Evolutionary conservation across 1,140 invertebrate genomes (phyloP).

Genomic region (Ruditapes philippinarum): DNA sequence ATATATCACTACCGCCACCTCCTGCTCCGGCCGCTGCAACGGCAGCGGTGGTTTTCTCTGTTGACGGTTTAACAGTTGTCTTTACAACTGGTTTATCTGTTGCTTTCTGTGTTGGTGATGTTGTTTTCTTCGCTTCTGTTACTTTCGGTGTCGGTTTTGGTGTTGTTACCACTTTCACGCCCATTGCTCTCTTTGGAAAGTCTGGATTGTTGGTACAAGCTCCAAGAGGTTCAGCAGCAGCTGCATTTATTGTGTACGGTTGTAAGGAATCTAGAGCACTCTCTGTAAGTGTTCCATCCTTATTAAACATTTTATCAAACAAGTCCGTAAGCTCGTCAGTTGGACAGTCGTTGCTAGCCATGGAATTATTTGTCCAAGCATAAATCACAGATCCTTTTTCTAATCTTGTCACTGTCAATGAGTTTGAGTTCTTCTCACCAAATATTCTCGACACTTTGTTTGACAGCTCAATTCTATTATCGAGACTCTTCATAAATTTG

Average conservation of each 20-base stretch:
- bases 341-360: slow-evolving; percentile 92
- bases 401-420: slow-evolving; percentile 91
- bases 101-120: neutral
- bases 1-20: slow-evolving; percentile 91
- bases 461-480: slow-evolving; percentile 90
- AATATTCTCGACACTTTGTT: slow-evolving; percentile 93
- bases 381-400: slow-evolving; percentile 88
- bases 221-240: slow-evolving; percentile 91
- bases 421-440: slow-evolving; percentile 91
- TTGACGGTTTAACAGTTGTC: slow-evolving; percentile 17
- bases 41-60: slow-evolving; percentile 75
- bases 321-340: slow-evolving; percentile 91
- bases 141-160: slow-evolving; percentile 44
- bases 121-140: slow-evolving; percentile 40
- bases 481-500: slow-evolving; percentile 90
- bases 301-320: slow-evolving; percentile 89
- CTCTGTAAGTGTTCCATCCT: slow-evolving; percentile 87
- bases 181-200: slow-evolving; percentile 63
- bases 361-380: slow-evolving; percentile 93
- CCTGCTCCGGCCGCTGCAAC: slow-evolving; percentile 66
- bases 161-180: neutral
- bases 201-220: slow-evolving; percentile 89
- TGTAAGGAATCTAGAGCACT: slow-evolving; percentile 91
- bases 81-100: slow-evolving; percentile 8
- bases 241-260: slow-evolving; percentile 90